phyloP scores from a whole-genome alignment of 2,113 vertebrate species.

The Arizona elegans region DNA sequence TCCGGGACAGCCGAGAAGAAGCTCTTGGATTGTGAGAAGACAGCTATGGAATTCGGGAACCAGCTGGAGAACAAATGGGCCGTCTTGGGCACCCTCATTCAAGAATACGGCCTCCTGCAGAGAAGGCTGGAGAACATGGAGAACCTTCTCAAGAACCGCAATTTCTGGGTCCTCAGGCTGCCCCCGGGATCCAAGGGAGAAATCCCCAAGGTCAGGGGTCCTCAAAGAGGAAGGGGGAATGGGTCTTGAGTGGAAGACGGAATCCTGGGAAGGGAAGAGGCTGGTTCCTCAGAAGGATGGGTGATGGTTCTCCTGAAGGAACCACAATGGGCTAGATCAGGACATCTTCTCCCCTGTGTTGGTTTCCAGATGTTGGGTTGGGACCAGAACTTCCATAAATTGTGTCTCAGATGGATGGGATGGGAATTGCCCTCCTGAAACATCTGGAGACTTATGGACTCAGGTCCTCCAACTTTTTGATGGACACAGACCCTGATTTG shows the following conservation, averaged over 20 bases:
- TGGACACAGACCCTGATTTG: neutral
- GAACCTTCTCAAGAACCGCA: constrained; percentile 74
- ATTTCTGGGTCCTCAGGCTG: constrained; percentile 74
- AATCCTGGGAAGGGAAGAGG: fast-evolving
- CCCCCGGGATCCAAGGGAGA: constrained; percentile 69
- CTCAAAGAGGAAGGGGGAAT: neutral
- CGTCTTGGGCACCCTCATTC: constrained; percentile 70
- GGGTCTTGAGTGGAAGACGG: neutral
- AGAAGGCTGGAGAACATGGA: constrained; percentile 73
- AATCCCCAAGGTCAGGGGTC: constrained; percentile 67
- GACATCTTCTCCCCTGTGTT: neutral
- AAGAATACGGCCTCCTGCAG: constrained; percentile 74
- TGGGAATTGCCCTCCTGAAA: neutral
- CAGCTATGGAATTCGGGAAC: constrained; percentile 66
- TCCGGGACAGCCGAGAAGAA: constrained; percentile 73
- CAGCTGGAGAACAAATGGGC: constrained; percentile 77
- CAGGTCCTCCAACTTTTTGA: neutral
- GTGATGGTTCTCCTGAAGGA: neutral
- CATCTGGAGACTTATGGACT: neutral
- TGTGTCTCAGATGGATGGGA: neutral
- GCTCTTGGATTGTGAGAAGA: constrained; percentile 72
- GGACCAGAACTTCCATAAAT: too few relatives aligned
- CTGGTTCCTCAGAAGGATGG: neutral
- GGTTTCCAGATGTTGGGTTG: neutral
- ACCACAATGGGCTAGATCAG: neutral